A percentile compares a stretch with the other conserved stretches of the same genome.
These are phyloP conservation scores for Pangasius sanitwongsei DNA, from an alignment of 2,797 vertebrate species.

Conservation along the genomic window DNA sequence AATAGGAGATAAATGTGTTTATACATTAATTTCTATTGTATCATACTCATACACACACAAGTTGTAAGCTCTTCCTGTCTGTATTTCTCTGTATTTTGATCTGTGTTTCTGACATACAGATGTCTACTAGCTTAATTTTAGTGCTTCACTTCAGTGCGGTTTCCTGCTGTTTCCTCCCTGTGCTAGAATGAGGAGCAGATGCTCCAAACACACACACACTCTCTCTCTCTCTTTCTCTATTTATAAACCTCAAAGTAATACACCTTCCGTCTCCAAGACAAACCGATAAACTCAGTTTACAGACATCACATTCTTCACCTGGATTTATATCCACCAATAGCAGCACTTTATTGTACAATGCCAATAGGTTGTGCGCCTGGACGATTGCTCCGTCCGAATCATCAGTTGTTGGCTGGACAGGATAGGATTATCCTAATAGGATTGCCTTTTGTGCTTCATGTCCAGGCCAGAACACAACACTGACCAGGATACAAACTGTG, in stretches of 20 bases:
- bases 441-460: not conserved
- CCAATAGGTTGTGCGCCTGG: not conserved
- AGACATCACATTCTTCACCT: not conserved
- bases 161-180: slow-evolving; percentile 30
- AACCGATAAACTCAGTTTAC: not conserved
- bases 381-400: not conserved
- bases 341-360: not conserved
- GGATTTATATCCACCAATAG: not conserved
- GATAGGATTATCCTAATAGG: no score
- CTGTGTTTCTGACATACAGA: slow-evolving; percentile 13
- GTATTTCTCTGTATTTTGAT: not conserved
- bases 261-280: not conserved
- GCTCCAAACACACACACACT: not conserved
- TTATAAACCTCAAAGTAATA: not conserved
- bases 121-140: slow-evolving; percentile 35
- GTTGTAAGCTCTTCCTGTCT: not conserved
- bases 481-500: not conserved
- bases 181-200: not conserved
- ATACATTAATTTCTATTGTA: not conserved
- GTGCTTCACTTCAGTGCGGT: slow-evolving; percentile 8
- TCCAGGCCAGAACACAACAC: not conserved
- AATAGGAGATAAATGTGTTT: no score
- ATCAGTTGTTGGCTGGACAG: not conserved
- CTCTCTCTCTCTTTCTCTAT: not conserved
- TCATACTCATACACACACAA: not conserved